Conservation (phyloP, 2,888 invertebrate genomes). For the Heliconius sara region DNA sequence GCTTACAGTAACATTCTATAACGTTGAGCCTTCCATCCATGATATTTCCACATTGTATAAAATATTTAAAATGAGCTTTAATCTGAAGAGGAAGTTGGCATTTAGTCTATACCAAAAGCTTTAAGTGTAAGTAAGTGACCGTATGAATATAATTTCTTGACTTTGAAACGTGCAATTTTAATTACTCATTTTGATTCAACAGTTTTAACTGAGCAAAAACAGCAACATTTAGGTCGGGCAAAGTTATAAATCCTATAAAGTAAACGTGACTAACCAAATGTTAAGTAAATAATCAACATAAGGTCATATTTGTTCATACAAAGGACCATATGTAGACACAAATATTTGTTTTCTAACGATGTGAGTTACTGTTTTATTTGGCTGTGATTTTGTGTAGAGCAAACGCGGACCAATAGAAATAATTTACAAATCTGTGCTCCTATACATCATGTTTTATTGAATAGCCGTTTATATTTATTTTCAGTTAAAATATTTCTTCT, state of each 20-base stretch:
- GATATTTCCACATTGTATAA: not conserved
- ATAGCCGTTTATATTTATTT: not conserved
- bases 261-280: not conserved
- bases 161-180: not conserved
- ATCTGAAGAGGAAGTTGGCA: not conserved
- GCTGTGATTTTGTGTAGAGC: conserved; percentile 1
- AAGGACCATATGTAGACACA: conserved; percentile 20
- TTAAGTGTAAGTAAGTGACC: not conserved
- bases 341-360: conserved; percentile 33
- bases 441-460: not conserved
- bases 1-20: too few relatives aligned
- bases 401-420: not conserved
- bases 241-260: not conserved
- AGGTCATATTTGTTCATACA: conserved; percentile 24
- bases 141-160: conserved; percentile 10
- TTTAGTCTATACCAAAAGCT: not conserved
- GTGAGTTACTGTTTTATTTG: conserved; percentile 29
- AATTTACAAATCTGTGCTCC: not conserved
- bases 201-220: not conserved
- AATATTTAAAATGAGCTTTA: not conserved
- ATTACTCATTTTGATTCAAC: conserved; percentile 7
- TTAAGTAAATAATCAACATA: conserved; percentile 22
- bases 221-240: not conserved
- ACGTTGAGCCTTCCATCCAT: too few relatives aligned
- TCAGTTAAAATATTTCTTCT: too few relatives aligned